phyloP scores from a whole-genome alignment of 2,888 invertebrate genomes.

The Glaucopsyche alexis region DNA sequence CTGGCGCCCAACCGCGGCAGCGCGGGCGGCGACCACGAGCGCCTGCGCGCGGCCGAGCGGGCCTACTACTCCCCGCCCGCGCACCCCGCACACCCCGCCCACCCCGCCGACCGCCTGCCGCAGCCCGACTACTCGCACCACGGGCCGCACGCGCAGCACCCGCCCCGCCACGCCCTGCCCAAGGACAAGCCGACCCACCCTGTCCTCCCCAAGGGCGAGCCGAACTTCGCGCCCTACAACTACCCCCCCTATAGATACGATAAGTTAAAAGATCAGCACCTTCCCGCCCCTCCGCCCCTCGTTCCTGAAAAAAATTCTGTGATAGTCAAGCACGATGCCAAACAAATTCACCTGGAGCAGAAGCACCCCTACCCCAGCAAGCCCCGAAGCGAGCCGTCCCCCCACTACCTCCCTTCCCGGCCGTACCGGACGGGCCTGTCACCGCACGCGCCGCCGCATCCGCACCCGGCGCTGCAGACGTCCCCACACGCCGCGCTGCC shows the following conservation, averaged over 20 bases:
- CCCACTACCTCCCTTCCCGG: slow-evolving; percentile 78
- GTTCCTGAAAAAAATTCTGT: slow-evolving; percentile 88
- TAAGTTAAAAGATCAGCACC: slow-evolving; percentile 81
- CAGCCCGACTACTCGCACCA: slow-evolving; percentile 54
- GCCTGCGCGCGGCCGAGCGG: slow-evolving; percentile 54
- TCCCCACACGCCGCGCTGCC: slow-evolving; percentile 60
- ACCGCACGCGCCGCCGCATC: slow-evolving; percentile 77
- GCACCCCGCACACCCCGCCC: slow-evolving; percentile 45
- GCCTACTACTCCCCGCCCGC: slow-evolving; percentile 51
- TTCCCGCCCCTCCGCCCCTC: slow-evolving; percentile 84
- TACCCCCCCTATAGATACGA: slow-evolving; percentile 83
- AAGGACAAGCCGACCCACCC: slow-evolving; percentile 64
- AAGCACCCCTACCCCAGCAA: slow-evolving; percentile 81
- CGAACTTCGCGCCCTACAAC: slow-evolving; percentile 83
- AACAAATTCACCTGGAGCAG: slow-evolving; percentile 81
- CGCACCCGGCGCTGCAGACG: slow-evolving; percentile 70
- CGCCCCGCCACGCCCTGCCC: slow-evolving; percentile 55
- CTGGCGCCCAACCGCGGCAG: slow-evolving; percentile 69
- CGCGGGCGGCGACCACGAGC: slow-evolving; percentile 53
- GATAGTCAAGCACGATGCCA: slow-evolving; percentile 88
- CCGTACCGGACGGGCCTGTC: slow-evolving; percentile 72
- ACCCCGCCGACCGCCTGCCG: slow-evolving; percentile 47
- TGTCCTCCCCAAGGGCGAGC: slow-evolving; percentile 81
- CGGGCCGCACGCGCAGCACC: slow-evolving; percentile 52
- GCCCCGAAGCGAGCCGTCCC: slow-evolving; percentile 75